A percentile compares a stretch with the other conserved stretches of the same genome.
These are phyloP conservation scores for Slavum lentiscoides DNA, from an alignment of 2,888 invertebrate genomes.

Conservation along the genomic window DNA sequence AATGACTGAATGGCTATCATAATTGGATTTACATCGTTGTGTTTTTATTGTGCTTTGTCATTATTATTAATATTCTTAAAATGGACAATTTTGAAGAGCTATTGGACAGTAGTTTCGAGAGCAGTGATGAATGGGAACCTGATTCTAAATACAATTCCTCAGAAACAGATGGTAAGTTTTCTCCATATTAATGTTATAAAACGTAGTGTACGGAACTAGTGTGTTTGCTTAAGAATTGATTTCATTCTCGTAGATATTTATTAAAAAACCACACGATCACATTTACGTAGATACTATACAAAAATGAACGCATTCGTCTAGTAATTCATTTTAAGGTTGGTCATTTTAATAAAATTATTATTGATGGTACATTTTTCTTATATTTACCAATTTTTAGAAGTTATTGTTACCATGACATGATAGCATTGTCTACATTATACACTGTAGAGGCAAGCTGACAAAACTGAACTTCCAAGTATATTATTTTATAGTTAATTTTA, in stretches of 20 bases:
- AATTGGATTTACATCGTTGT: neutral
- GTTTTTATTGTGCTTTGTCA: neutral
- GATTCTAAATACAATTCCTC: neutral
- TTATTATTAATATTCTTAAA: neutral
- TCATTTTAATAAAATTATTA: neutral
- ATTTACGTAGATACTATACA: neutral
- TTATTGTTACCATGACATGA: neutral
- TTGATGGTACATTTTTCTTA: neutral
- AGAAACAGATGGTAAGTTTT: neutral
- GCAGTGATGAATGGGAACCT: constrained; percentile 1
- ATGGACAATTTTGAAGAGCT: neutral
- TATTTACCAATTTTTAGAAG: neutral
- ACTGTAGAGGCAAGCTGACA: too few relatives aligned
- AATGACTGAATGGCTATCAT: too few relatives aligned
- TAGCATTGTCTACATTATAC: too few relatives aligned
- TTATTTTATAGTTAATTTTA: too few relatives aligned
- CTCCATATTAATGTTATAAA: neutral
- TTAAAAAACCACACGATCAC: neutral
- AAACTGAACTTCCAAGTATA: too few relatives aligned
- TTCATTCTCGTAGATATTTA: neutral
- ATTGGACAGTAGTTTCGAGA: neutral
- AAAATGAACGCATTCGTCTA: neutral
- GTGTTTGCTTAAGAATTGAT: neutral
- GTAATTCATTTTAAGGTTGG: neutral
- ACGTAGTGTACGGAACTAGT: neutral